Base-by-base conservation (phyloP, 2,888 invertebrate genomes). In the Synanthedon tipuliformis region DNA sequence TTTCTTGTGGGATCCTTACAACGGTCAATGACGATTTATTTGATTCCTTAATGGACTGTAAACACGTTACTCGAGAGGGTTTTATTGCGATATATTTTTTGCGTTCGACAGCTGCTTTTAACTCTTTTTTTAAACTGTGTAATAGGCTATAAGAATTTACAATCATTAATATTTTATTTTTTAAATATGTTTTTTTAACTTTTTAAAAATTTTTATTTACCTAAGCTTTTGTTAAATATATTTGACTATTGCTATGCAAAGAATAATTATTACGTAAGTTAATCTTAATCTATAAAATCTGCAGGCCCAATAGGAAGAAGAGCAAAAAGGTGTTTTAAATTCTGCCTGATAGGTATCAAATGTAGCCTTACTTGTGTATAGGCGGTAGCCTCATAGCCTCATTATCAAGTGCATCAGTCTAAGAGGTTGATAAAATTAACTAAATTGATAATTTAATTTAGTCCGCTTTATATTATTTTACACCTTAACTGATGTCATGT, bases 1-100 rank as follows among this genome's bases (percentile, higher is more conserved):
- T 68, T 73, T 73, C 75, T 77, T 78, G 73, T 70, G 76, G 74
- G 73, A 74, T 74, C 66, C 68, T 64, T 64, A 60, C 61, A 66
- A 68, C 68, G 66, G 63, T 65, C 61, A 57, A 61, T 58, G 61
- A 59, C 64, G 63, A 69, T 72, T 73, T 70, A 69, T 73, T 71
- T 66, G 59, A 65, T 60, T 59, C 63, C 57, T 66, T 69, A 80
- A 80, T 79, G 75, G 73, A 71, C 70, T 70, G 75, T 77, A 63
- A 75, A 45, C 12, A 15, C 45, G 15, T 45, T 45, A 15, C 8
- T 23, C 1, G 34, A 34, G 34, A 34, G 34, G 34, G 34, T 34
- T 34, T 34, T 34, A 34, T 34, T 34, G 34, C 34, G 34, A 34
- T 34, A 45, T n/a, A 45, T 45, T 45, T 45, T 45, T 45, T 45